Percentiles rank a stretch among this genome's conserved stretches.
phyloP scores from a whole-genome alignment of 2,113 vertebrate species.

The Gnathonemus longibarbis region DNA sequence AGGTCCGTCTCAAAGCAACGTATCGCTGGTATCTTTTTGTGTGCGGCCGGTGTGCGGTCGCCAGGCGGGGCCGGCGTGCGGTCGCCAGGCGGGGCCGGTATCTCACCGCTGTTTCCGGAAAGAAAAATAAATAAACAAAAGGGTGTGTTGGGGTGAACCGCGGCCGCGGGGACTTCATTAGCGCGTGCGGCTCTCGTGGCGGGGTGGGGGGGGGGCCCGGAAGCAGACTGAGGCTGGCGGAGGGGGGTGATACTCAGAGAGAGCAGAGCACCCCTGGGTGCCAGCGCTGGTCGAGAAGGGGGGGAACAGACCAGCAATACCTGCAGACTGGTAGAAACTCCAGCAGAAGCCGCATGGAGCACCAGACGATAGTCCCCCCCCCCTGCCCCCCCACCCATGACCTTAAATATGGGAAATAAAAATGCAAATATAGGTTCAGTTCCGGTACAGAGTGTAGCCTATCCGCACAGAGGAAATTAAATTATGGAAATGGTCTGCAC shows the following conservation, averaged over 20 bases:
- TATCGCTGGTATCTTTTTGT: constrained; percentile 24
- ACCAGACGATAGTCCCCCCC: not conserved
- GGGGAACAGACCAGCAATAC: not conserved
- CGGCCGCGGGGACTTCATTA: not conserved
- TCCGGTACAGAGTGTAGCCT: not conserved
- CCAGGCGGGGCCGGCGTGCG: not conserved
- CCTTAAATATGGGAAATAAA: constrained; percentile 13
- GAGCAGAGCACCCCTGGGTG: not conserved
- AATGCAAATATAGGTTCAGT: constrained; percentile 3
- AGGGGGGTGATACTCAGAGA: constrained; percentile 20
- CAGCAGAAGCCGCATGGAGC: not conserved
- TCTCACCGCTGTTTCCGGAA: not conserved
- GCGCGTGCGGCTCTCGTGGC: not conserved
- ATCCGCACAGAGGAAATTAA: not conserved
- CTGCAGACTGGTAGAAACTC: not conserved
- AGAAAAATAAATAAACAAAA: not conserved
- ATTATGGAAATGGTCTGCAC: not conserved
- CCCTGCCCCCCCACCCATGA: not conserved
- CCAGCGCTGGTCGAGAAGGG: not conserved
- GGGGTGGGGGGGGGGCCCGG: not conserved
- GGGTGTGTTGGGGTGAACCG: not conserved
- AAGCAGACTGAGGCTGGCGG: constrained; percentile 16
- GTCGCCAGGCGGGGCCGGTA: not conserved
- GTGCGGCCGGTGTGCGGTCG: not conserved
- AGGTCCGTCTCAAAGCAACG: constrained; percentile 16